Evolutionary conservation across 2,113 vertebrate species (phyloP), one percentile per base, ranked within the genome.

Genomic region (Tretioscincus oriximinensis): DNA sequence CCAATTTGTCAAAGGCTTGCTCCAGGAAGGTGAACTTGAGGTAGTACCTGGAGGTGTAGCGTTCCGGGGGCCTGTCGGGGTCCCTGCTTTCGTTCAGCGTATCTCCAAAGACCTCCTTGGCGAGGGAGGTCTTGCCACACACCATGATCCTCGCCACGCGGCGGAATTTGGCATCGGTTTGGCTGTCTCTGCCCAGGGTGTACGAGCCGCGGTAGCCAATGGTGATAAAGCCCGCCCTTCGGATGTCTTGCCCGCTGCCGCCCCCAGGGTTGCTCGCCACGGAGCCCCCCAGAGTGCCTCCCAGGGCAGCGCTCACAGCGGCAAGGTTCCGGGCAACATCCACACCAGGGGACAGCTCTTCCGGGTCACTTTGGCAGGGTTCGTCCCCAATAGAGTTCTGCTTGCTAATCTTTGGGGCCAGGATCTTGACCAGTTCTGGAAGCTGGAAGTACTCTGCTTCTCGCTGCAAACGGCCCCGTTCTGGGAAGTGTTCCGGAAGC

Each of bases 21-120:
- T 99, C 97, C 94, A 99, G 94, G 86, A 98, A 98, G 89, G 95
- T 98, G 94, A 98, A 99, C 89, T 98, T 99, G 83, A 99, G 96
- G 93, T 98, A 99, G 94, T 98, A 98, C 81, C 97, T 94, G 70
- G 97, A 98, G 1, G 97, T 98, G 94, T 99, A 99, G 81, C 96
- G 93, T 92, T 99, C 97, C 0, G 97, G 97, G 1, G 97, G 97
- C 21, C 96, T 94, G 92, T 99, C 97, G 0, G 97, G 98, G 93
- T 99, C 97, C 20, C 97, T 95, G 93, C 97, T 99, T 88, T 99
- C 98, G 0, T 98, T 99, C 84, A 99, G 92, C 3, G 98, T 98
- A 64, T 98, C 97, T 29, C 98, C 98, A 82, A 99, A 99, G 67
- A 99, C 98, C 92, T 99, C 97, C 90, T 98, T 98, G 87, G 97